Evolutionary conservation across 2,888 invertebrate genomes (phyloP).

Genomic region (Pardosa pseudoannulata): DNA sequence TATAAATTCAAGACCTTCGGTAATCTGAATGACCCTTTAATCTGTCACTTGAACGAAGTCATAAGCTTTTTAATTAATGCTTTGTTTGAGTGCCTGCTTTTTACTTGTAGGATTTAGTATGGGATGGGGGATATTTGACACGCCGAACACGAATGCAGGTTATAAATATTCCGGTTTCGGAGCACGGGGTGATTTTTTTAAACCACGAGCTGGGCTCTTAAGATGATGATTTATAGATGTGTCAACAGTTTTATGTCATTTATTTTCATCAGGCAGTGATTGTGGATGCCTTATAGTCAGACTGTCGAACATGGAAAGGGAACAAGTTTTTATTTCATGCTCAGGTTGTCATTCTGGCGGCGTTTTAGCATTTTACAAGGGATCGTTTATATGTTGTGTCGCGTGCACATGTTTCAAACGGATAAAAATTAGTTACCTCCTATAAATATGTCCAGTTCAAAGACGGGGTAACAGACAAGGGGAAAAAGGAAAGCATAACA

Average conservation of each 20-base stretch:
- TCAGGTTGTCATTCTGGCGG: constrained; percentile 18
- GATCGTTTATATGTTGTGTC: not conserved
- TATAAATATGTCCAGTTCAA: not conserved
- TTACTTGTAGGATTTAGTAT: constrained; percentile 13
- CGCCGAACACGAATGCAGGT: constrained; percentile 53
- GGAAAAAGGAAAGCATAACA: too few relatives aligned
- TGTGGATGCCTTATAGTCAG: constrained; percentile 39
- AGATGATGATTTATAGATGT: constrained; percentile 69
- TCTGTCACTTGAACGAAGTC: constrained; percentile 27
- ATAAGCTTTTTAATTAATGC: constrained; percentile 61
- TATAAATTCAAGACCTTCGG: constrained; percentile 26
- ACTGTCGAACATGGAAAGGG: constrained; percentile 37
- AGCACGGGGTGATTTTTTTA: constrained; percentile 29
- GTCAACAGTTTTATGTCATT: constrained; percentile 67
- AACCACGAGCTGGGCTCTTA: constrained; percentile 29
- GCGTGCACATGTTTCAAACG: not conserved
- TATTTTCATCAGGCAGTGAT: constrained; percentile 67
- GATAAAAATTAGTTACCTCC: constrained; percentile 32
- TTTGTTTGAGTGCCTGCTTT: constrained; percentile 40
- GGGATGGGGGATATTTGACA: constrained; percentile 31
- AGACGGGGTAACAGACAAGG: not conserved
- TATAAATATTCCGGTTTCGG: constrained; percentile 62
- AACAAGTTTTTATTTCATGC: constrained; percentile 43
- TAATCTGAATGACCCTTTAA: constrained; percentile 41
- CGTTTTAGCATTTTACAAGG: constrained; percentile 2